phyloP scores from a whole-genome alignment of 2,888 invertebrate genomes.

The Scotopteryx bipunctaria region DNA sequence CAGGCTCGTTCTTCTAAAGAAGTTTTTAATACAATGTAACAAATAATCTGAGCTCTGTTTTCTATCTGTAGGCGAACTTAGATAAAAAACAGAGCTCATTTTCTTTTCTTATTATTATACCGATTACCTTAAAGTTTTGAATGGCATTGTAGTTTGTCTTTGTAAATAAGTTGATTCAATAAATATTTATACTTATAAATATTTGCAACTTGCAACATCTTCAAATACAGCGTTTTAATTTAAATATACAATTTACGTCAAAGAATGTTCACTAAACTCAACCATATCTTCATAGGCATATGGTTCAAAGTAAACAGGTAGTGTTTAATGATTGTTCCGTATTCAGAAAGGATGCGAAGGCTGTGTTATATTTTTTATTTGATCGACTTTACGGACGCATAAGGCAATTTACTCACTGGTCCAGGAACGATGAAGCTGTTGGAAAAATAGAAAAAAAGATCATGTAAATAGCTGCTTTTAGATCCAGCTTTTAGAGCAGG shows the following conservation, averaged over 20 bases:
- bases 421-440: conserved; percentile 60
- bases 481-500: conserved; percentile 10
- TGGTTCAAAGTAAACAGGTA: conserved; percentile 28
- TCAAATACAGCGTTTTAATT: too few relatives aligned
- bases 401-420: conserved; percentile 60
- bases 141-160: too few relatives aligned
- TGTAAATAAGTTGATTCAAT: too few relatives aligned
- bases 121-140: too few relatives aligned
- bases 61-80: too few relatives aligned
- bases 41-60: too few relatives aligned
- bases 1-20: too few relatives aligned
- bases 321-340: conserved; percentile 38
- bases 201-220: too few relatives aligned
- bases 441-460: conserved; percentile 44
- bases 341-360: conserved; percentile 39
- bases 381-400: conserved; percentile 45
- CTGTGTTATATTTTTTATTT: conserved; percentile 53
- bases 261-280: neutral
- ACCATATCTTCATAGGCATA: conserved; percentile 27
- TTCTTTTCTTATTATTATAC: too few relatives aligned
- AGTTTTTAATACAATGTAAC: too few relatives aligned
- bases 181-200: too few relatives aligned
- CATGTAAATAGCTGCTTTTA: conserved; percentile 13
- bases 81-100: too few relatives aligned
- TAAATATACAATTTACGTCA: conserved; percentile 25